Evolutionary conservation across 2,888 invertebrate species (phyloP).

Genomic region (Tupiocoris notatus): DNA sequence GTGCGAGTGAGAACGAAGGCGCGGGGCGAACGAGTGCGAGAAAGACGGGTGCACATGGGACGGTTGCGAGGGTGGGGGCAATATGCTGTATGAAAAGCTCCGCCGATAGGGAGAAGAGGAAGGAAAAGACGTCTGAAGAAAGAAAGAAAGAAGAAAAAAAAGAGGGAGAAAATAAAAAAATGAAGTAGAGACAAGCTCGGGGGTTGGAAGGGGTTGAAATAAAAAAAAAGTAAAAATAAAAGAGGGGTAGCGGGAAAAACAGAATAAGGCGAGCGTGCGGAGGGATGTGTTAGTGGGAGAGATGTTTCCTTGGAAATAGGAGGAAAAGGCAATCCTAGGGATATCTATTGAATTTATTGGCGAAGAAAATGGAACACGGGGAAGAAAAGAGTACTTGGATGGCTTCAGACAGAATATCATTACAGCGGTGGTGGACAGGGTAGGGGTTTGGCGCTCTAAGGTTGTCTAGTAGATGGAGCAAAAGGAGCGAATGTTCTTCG

Average conservation of each 20-base stretch:
- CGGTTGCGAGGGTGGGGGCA: slow-evolving; percentile 32
- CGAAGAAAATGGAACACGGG: slow-evolving; percentile 45
- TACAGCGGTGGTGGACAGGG: slow-evolving; percentile 20
- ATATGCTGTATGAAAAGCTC: slow-evolving; percentile 44
- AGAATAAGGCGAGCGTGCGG: neutral
- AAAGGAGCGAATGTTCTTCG: neutral
- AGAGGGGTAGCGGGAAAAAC: neutral
- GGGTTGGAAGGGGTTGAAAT: neutral
- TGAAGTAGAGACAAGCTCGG: slow-evolving; percentile 32
- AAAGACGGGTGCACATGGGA: neutral
- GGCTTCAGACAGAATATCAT: slow-evolving; percentile 47
- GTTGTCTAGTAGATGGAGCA: neutral
- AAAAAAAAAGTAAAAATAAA: slow-evolving; percentile 29
- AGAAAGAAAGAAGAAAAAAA: slow-evolving; percentile 35
- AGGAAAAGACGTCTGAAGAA: neutral
- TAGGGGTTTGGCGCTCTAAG: neutral
- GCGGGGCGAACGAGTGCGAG: neutral
- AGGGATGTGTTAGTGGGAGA: slow-evolving; percentile 35
- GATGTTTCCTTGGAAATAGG: slow-evolving; percentile 45
- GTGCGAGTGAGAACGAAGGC: neutral
- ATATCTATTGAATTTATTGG: slow-evolving; percentile 50
- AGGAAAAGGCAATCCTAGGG: slow-evolving; percentile 44
- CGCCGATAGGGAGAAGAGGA: slow-evolving; percentile 28
- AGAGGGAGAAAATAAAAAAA: slow-evolving; percentile 31
- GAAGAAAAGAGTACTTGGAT: slow-evolving; percentile 38